Percentiles rank a stretch among this genome's conserved stretches.
phyloP scores from a whole-genome alignment of 23 tunicate species.

The Ciona savignyi region DNA sequence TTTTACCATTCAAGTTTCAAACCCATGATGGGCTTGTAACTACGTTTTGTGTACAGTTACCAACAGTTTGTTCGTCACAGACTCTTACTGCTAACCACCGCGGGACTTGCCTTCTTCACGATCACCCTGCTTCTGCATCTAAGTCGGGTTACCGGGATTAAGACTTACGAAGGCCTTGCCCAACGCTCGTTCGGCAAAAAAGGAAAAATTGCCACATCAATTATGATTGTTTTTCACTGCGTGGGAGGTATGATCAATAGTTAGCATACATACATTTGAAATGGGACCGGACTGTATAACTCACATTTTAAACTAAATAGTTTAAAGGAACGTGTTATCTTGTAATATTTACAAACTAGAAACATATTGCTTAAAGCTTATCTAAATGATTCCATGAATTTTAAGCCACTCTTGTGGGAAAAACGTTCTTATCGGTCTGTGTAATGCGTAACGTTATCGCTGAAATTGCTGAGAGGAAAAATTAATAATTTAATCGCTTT shows the following conservation, averaged over 20 bases:
- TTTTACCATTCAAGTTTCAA: too few relatives aligned
- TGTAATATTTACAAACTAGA: neutral
- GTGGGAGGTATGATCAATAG: slow-evolving; percentile 49
- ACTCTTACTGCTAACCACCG: slow-evolving; percentile 17
- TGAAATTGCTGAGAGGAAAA: too few relatives aligned
- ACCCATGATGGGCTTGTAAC: too few relatives aligned
- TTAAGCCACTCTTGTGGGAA: too few relatives aligned
- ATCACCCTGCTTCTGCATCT: slow-evolving; percentile 60
- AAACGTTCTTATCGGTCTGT: too few relatives aligned
- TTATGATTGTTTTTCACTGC: slow-evolving; percentile 76
- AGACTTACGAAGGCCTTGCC: slow-evolving; percentile 69
- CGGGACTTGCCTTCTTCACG: slow-evolving; percentile 52
- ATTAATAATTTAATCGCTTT: neutral
- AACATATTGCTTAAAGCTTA: neutral
- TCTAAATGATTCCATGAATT: neutral
- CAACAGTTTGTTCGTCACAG: neutral
- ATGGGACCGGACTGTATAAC: too few relatives aligned
- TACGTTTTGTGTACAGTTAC: too few relatives aligned
- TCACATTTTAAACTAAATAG: too few relatives aligned
- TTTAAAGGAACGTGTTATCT: neutral
- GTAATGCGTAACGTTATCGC: too few relatives aligned
- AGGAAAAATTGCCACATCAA: slow-evolving; percentile 49
- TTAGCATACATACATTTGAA: too few relatives aligned
- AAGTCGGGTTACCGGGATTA: slow-evolving; percentile 22
- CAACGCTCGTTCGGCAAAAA: slow-evolving; percentile 36